Evolutionary conservation across 2,113 vertebrate genomes (phyloP).

Genomic region (Chaenocephalus aceratus): DNA sequence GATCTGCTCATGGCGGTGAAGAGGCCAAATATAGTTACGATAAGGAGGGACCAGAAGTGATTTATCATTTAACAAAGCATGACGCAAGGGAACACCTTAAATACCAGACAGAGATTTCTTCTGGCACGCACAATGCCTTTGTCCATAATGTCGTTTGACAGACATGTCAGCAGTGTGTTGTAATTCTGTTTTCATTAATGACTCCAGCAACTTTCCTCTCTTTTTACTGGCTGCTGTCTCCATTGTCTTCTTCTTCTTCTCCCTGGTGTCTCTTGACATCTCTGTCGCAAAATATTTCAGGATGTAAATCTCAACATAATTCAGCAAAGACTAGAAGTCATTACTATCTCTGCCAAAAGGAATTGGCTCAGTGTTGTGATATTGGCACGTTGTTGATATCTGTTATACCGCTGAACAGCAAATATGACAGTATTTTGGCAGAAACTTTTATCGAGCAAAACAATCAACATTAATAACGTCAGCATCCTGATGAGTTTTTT

Average conservation of each 20-base stretch:
- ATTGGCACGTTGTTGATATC: not conserved
- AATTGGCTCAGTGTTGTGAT: not conserved
- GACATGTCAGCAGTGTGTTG: constrained; percentile 6
- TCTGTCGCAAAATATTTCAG: not conserved
- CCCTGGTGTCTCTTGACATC: not conserved
- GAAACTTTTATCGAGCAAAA: not conserved
- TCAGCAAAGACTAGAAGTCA: not conserved
- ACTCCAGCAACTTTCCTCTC: not conserved
- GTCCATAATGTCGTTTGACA: constrained; percentile 2
- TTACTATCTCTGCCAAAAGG: not conserved
- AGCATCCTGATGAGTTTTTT: not conserved
- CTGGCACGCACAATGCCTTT: not conserved
- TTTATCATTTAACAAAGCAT: constrained; percentile 30
- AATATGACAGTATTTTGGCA: not conserved
- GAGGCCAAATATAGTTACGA: constrained; percentile 51
- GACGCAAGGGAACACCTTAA: constrained; percentile 30
- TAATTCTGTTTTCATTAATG: constrained; percentile 16
- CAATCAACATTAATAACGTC: not conserved
- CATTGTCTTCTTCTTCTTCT: not conserved
- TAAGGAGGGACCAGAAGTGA: constrained; percentile 25
- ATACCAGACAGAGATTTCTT: constrained; percentile 6
- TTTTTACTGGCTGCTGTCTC: not conserved
- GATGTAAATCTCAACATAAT: not conserved
- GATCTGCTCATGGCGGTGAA: constrained; percentile 38
- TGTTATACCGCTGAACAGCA: not conserved